These are phyloP conservation scores for Scleropages formosus DNA, from an alignment of 2,797 vertebrate genomes.

Conservation along the genomic window DNA sequence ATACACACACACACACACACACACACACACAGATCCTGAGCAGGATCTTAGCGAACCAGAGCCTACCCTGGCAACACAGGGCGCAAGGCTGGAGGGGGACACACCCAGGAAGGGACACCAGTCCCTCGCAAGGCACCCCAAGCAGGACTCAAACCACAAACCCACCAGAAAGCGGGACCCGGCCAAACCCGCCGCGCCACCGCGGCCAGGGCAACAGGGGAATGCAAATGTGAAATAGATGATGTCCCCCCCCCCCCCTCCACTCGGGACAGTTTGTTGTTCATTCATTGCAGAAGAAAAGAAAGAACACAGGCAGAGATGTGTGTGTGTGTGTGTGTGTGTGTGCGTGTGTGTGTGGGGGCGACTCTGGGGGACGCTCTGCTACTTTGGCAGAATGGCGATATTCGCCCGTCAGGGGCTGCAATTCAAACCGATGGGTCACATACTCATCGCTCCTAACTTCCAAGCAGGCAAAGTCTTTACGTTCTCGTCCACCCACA, in stretches of 20 bases:
- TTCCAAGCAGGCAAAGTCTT: slow-evolving; percentile 15
- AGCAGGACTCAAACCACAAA: no score
- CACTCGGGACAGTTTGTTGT: slow-evolving; percentile 58
- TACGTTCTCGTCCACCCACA: slow-evolving; percentile 21
- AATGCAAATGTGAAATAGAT: slow-evolving; percentile 29
- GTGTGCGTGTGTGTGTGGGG: slow-evolving; percentile 26
- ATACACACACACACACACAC: no score
- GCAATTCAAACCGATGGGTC: slow-evolving; percentile 44
- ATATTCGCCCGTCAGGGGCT: slow-evolving; percentile 50
- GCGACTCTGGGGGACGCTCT: no score
- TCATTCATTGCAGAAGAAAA: slow-evolving; percentile 45
- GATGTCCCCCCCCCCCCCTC: slow-evolving; percentile 53
- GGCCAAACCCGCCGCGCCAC: no score
- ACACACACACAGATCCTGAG: no score
- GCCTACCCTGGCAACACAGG: no score
- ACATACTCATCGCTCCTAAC: slow-evolving; percentile 5
- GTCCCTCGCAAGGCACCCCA: no score
- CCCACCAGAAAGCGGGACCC: no score
- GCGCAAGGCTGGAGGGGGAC: no score
- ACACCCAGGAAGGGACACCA: no score
- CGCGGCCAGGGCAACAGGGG: slow-evolving; percentile 44
- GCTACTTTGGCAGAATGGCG: slow-evolving; percentile 35
- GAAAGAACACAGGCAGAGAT: slow-evolving; percentile 31
- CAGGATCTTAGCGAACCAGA: no score
- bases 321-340: slow-evolving; percentile 32